Percentiles rank a stretch among this genome's conserved stretches.
Conservation (phyloP, 2,797 vertebrate species). For the Siniperca undulata region DNA sequence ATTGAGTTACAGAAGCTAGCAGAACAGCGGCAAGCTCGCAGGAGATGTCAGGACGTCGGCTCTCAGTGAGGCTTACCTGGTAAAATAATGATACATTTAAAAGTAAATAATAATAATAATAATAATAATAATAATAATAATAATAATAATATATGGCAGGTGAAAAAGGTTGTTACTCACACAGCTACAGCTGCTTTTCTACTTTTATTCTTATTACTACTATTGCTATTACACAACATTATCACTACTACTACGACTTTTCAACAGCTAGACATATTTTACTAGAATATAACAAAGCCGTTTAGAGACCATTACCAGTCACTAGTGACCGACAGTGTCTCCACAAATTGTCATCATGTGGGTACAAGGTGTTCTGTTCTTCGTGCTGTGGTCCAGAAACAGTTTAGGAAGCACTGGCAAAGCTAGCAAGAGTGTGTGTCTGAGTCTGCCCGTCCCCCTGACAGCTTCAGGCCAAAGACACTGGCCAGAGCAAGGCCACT, state of each 20-base stretch:
- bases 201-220: not conserved
- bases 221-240: not conserved
- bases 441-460: conserved; percentile 51
- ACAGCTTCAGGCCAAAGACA: conserved; percentile 76
- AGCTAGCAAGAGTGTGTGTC: conserved; percentile 42
- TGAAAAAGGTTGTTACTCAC: not conserved
- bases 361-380: conserved; percentile 45
- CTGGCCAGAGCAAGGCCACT: conserved; percentile 78
- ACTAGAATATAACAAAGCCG: not conserved
- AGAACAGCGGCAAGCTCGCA: not conserved
- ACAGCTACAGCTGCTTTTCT: not conserved
- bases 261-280: not conserved
- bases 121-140: no score
- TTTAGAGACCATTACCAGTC: conserved; percentile 8
- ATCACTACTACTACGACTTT: not conserved
- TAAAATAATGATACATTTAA: not conserved
- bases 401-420: conserved; percentile 58
- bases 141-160: not conserved
- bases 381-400: conserved; percentile 54
- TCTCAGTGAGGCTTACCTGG: not conserved
- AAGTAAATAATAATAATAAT: not conserved
- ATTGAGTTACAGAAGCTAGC: no score
- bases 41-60: not conserved
- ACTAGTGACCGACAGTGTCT: conserved; percentile 18
- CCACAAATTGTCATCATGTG: conserved; percentile 39